Evolutionary conservation across 2,888 invertebrate species (phyloP).

Genomic region (Melanostoma scalare): DNA sequence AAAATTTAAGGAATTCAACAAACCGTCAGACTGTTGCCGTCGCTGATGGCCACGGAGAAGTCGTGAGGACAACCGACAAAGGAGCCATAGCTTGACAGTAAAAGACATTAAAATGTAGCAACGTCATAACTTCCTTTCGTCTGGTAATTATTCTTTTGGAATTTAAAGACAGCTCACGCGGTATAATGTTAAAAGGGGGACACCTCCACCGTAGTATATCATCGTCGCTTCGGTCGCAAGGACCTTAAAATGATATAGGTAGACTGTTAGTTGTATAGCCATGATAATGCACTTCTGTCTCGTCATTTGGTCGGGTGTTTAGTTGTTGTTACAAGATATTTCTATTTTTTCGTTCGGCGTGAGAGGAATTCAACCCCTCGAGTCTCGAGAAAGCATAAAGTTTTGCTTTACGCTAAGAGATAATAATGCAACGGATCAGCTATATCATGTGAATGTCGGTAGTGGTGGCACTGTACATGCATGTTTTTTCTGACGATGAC

Average conservation of each 20-base stretch:
- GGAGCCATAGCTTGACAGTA: conserved; percentile 61
- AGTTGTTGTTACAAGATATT: conserved; percentile 8
- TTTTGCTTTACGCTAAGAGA: conserved; percentile 62
- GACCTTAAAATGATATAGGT: background rate
- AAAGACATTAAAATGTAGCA: conserved; percentile 71
- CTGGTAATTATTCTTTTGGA: conserved; percentile 72
- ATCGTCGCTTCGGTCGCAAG: background rate
- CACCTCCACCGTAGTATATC: conserved; percentile 27
- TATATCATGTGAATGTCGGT: conserved; percentile 47
- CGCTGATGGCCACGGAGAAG: conserved; percentile 2
- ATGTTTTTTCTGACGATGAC: conserved; percentile 64
- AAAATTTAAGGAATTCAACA: conserved; percentile 25
- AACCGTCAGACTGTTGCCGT: background rate
- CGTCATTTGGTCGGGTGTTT: conserved; percentile 25
- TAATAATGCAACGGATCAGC: conserved; percentile 71
- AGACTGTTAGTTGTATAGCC: conserved; percentile 9
- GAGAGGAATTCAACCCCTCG: conserved; percentile 56
- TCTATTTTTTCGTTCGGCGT: conserved; percentile 17
- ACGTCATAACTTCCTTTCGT: conserved; percentile 70
- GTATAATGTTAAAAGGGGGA: conserved; percentile 26
- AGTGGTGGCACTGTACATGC: conserved; percentile 50
- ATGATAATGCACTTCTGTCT: conserved; percentile 68
- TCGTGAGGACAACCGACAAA: conserved; percentile 27
- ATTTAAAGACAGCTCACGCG: conserved; percentile 60
- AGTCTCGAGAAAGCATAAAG: conserved; percentile 52